Evolutionary conservation across 1,140 invertebrate species (phyloP), one percentile per base, ranked within the genome.

Genomic region (Carposina sasakii): DNA sequence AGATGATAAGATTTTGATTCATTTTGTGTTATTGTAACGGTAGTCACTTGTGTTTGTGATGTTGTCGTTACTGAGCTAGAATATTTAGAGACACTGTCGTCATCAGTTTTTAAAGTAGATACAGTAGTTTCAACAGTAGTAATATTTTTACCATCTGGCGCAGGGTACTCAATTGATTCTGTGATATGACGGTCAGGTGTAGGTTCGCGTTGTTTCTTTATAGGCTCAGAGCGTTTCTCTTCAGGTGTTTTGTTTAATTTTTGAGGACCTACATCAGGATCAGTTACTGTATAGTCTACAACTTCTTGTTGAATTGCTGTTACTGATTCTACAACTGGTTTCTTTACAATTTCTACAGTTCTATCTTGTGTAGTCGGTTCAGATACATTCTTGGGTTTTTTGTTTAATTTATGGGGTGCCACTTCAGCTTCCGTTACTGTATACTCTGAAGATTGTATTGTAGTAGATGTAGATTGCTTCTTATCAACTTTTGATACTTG

Each of bases 21-120:
- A 51, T 62, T 71, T 59, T 76, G 60, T 20, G 59, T 66, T 10
- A 68, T 54, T 69, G 72, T 65, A 33, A 76, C 60, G 23, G 65
- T 76, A 24, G 69, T 71, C 24, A 71, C 44, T 51, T 62, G 66
- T 13, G 33, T 16, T 16, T 36, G 33, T 16, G 33, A 13, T 28
- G 26, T 30, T 8, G 42, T 28, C 10, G 42, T 44, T 2, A 44
- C 17, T 17, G 42, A 22, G 13, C 22, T 44, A 3, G 42, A 4
- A 19, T 30, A 26, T 30, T 44, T 26, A 44, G 42, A 28, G 8
- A 30, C 26, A 44, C n/a, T n/a, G n/a, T 13, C n/a, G 1, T 44
- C 42, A 13, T 10, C 2, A 44, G 39, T n/a, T 16, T 36, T 17
- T 16, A 8, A 16, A 2, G 28, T 23, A 13, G 34, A 46, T 23